phyloP scores from a whole-genome alignment of 2,888 invertebrate genomes.

The Corythucha ciliata region DNA sequence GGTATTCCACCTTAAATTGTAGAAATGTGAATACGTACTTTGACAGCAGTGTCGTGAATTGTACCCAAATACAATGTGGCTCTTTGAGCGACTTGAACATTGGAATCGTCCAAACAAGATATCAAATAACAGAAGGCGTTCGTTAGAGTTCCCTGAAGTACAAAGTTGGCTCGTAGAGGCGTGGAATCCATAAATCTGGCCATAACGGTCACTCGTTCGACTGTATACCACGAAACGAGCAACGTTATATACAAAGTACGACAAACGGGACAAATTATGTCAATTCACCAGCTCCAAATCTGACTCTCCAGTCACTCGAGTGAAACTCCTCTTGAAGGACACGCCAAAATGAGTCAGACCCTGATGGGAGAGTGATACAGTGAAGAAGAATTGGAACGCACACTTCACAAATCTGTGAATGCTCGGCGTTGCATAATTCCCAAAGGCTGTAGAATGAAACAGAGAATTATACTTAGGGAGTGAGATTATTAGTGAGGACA shows the following conservation, averaged over 20 bases:
- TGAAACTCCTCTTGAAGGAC: slow-evolving; percentile 93
- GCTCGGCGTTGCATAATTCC: slow-evolving; percentile 82
- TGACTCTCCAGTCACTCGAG: slow-evolving; percentile 72
- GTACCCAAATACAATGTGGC: slow-evolving; percentile 87
- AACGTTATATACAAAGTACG: not conserved
- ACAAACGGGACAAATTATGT: slow-evolving; percentile 1
- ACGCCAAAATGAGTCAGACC: slow-evolving; percentile 91
- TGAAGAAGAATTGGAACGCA: slow-evolving; percentile 88
- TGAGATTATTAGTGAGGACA: too few relatives aligned
- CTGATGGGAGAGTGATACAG: slow-evolving; percentile 86
- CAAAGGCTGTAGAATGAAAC: slow-evolving; percentile 60
- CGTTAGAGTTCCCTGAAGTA: slow-evolving; percentile 84
- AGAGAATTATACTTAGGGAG: too few relatives aligned
- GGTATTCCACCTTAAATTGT: not conserved
- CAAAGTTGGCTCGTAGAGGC: slow-evolving; percentile 69
- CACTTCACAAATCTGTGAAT: slow-evolving; percentile 88
- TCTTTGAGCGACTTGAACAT: slow-evolving; percentile 89
- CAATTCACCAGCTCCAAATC: slow-evolving; percentile 71
- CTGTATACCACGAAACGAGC: slow-evolving; percentile 41
- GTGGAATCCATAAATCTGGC: slow-evolving; percentile 88
- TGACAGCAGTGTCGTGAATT: slow-evolving; percentile 78
- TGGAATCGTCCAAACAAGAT: slow-evolving; percentile 90
- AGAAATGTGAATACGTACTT: slow-evolving; percentile 46
- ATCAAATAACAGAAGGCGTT: slow-evolving; percentile 96
- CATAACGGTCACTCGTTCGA: slow-evolving; percentile 88